Evolutionary conservation across 1,140 invertebrate genomes (phyloP), one percentile per base, ranked within the genome.

Genomic region (Chrysomallon squamiferum): DNA sequence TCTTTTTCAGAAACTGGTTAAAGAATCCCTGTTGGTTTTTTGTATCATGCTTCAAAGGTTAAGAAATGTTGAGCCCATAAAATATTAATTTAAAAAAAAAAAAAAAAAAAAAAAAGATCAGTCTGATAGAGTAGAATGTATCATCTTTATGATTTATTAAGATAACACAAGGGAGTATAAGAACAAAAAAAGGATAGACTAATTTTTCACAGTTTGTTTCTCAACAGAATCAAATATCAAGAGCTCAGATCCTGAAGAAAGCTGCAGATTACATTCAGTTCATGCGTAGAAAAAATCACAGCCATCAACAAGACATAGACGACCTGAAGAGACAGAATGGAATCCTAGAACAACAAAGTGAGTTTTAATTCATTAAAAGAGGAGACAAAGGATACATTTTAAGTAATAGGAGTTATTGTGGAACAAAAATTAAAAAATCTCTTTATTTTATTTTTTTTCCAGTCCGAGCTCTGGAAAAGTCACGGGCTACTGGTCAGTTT

Each of bases 221-320:
- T 38, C 35, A 38, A 38, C 43, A 22, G 47, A 27, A 57, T 0
- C 35, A 95, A 93, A 95, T 95, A 0, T 98, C 96, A 78, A 89
- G 97, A 80, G 96, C 97, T 49, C 95, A 98, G 86, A 98, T 99
- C 70, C 86, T 99, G 45, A 98, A 98, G 84, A 98, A 98, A 87
- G 96, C 96, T 69, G 95, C 96, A 2, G 97, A 99, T 81, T 98
- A 97, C 80, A 99, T 99, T 74, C 92, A 95, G 78, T 93, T 92
- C 62, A 97, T 99, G 95, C 89, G 93, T 72, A 90, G 92, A 57
- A 97, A 97, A 88, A 97, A 97, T 83, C 90, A 89, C 45, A 90
- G 92, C 0, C 94, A 96, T 82, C 94, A 97, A 82, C 92, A 95
- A 77, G 96, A 98, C 78, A 97, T 98, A 78, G 95, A 98, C 76